These are phyloP conservation scores for Torymus aiolomorphi DNA, from an alignment of 2,888 invertebrate species.

Conservation along the genomic window DNA sequence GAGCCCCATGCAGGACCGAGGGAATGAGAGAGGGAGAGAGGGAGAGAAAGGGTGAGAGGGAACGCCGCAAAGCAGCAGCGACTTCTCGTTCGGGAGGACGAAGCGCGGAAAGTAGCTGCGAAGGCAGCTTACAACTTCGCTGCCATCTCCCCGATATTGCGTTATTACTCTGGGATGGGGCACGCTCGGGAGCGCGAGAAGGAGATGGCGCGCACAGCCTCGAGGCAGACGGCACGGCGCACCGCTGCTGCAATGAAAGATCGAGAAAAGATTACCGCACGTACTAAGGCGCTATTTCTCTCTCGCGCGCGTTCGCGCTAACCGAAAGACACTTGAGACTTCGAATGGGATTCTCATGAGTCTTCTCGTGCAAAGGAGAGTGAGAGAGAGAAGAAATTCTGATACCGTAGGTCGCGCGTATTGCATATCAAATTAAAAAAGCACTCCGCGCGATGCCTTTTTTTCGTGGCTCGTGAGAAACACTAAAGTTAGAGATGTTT, in stretches of 20 bases:
- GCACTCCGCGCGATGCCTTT: no score
- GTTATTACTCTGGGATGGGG: conserved; percentile 66
- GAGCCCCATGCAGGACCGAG: not conserved
- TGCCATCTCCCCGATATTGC: conserved; percentile 64
- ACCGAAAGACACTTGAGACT: conserved; percentile 56
- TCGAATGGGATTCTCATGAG: conserved; percentile 50
- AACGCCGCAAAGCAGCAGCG: conserved; percentile 12
- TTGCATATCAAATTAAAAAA: conserved; percentile 27
- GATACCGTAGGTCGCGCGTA: not conserved
- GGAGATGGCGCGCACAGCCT: conserved; percentile 11
- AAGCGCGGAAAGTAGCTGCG: conserved; percentile 64
- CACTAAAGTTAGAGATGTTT: no score
- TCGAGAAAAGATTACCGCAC: conserved; percentile 70
- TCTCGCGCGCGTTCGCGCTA: conserved; percentile 53
- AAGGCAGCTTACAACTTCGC: conserved; percentile 68
- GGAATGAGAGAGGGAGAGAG: not conserved
- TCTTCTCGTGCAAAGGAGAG: not conserved
- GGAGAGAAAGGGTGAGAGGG: not conserved
- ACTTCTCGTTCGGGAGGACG: conserved; percentile 36
- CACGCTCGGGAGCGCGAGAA: conserved; percentile 32
- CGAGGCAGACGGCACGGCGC: not conserved
- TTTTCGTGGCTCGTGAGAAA: no score
- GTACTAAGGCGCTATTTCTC: conserved; percentile 63
- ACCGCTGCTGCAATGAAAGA: conserved; percentile 65
- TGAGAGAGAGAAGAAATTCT: conserved; percentile 1